Percentiles rank a stretch among this genome's conserved stretches.
These are phyloP conservation scores for Athene noctua DNA, from an alignment of 2,113 vertebrate species.

Conservation along the genomic window DNA sequence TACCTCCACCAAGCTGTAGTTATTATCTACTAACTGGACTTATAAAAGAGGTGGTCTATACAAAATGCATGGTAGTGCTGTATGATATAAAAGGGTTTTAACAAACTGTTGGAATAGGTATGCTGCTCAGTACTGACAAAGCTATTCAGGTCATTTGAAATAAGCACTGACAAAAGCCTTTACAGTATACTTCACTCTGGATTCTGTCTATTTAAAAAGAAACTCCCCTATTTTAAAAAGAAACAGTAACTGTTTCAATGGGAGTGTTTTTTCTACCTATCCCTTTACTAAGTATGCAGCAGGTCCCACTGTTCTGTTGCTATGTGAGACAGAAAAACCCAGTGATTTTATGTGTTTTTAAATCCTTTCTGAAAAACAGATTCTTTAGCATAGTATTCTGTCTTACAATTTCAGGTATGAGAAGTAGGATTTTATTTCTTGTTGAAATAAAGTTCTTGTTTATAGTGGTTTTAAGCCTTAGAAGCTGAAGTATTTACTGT, in stretches of 20 bases:
- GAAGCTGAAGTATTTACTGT: background rate
- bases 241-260: background rate
- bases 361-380: background rate
- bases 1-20: background rate
- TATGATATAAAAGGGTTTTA: background rate
- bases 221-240: background rate
- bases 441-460: background rate
- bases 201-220: background rate
- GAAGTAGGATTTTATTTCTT: background rate
- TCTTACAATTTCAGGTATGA: background rate
- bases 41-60: background rate
- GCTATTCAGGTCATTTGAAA: background rate
- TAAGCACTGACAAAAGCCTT: background rate
- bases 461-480: background rate
- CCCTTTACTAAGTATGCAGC: background rate
- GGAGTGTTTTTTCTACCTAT: background rate
- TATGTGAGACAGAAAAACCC: fast-evolving
- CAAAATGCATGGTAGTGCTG: background rate
- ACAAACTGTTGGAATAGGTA: background rate
- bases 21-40: background rate
- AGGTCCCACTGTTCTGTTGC: fast-evolving
- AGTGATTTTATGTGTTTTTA: background rate
- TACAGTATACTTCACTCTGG: background rate
- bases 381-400: background rate
- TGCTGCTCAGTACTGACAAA: background rate